phyloP scores from a whole-genome alignment of 2,113 vertebrate species.

The Pleuronectes platessa region DNA sequence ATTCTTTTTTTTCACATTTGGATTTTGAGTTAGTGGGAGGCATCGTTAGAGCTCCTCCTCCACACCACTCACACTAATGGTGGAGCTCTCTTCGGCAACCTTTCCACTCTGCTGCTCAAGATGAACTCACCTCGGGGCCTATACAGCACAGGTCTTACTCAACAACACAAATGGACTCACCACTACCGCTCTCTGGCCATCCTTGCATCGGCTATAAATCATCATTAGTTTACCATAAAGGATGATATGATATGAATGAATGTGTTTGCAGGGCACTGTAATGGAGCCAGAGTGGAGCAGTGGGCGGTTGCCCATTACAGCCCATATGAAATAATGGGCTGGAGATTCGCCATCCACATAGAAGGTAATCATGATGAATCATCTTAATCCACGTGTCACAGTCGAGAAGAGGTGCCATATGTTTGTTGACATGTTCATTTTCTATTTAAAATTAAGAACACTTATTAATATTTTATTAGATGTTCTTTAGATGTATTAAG shows the following conservation, averaged over 20 bases:
- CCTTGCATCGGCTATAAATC: constrained; percentile 66
- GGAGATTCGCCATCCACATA: constrained; percentile 28
- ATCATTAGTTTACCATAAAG: constrained; percentile 66
- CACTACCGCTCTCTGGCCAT: constrained; percentile 14
- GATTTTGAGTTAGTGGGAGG: not conserved
- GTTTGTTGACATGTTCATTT: not conserved
- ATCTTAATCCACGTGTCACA: constrained; percentile 29
- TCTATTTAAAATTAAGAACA: not conserved
- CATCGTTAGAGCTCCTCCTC: not conserved
- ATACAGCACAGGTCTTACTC: constrained; percentile 28
- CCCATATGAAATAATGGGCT: constrained; percentile 42
- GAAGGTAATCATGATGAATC: constrained; percentile 49
- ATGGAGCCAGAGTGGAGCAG: constrained; percentile 39
- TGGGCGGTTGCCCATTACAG: constrained; percentile 56
- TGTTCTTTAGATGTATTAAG: not conserved
- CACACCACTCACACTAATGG: constrained; percentile 1
- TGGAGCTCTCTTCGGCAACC: constrained; percentile 5
- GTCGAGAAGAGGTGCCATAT: constrained; percentile 15
- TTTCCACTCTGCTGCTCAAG: constrained; percentile 35
- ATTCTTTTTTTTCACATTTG: constrained; percentile 23
- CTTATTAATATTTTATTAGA: not conserved
- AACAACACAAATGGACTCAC: constrained; percentile 55
- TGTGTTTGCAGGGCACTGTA: constrained; percentile 46
- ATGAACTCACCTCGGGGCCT: constrained; percentile 48
- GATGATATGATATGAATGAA: constrained; percentile 51